phyloP scores from a whole-genome alignment of 2,888 invertebrate genomes.

The Hypomecis atomaria region DNA sequence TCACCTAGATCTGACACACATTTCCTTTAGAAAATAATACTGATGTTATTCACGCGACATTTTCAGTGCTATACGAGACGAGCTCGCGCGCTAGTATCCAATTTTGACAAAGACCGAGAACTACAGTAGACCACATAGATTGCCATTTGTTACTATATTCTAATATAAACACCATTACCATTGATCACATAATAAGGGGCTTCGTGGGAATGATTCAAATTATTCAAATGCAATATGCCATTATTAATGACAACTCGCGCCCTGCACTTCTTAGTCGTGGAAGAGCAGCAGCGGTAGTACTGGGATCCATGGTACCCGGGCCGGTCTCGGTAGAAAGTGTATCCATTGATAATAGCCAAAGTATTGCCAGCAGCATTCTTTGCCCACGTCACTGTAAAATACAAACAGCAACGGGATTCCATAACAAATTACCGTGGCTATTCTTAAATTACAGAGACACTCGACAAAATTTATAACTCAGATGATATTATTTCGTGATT shows the following conservation, averaged over 20 bases:
- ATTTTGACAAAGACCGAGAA: too few species aligned
- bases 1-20: too few species aligned
- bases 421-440: too few species aligned
- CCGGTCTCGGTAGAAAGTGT: background rate
- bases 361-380: background rate
- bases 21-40: too few species aligned
- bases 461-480: too few species aligned
- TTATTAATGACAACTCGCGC: background rate
- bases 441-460: too few species aligned
- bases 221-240: background rate
- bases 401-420: background rate
- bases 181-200: constrained; percentile 37
- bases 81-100: too few species aligned
- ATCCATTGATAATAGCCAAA: constrained; percentile 6
- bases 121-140: too few species aligned
- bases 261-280: background rate
- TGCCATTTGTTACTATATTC: too few species aligned
- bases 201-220: constrained; percentile 36
- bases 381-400: constrained; percentile 4
- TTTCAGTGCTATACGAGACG: too few species aligned
- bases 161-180: constrained; percentile 30
- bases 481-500: too few species aligned
- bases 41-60: too few species aligned
- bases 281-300: constrained; percentile 5
- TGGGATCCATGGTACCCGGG: background rate